Base-by-base conservation (phyloP, 2,113 vertebrate genomes). In the Silurus meridionalis region DNA sequence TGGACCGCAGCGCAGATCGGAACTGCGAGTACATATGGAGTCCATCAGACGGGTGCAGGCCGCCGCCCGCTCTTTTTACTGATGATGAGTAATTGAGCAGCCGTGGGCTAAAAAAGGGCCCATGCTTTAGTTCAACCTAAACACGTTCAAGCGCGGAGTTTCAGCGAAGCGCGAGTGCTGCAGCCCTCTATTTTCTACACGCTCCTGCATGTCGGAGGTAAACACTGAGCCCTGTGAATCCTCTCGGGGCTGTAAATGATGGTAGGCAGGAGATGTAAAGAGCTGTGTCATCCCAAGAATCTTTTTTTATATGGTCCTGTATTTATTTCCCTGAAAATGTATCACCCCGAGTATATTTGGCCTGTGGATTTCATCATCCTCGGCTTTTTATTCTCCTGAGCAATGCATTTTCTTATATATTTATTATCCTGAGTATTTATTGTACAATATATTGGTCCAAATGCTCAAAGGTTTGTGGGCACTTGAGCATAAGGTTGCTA, bases 1-100 rank as follows among this genome's bases (percentile, higher is more conserved):
- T 9, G 46, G 48, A 85, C 37, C 37, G 79, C 8, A 13, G 55
- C 21, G 55, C 11, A 37, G 48, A 50, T 83, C 77, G 53, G 69
- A 61, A 79, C 58, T 52, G 82, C 5, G 66, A 9, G 61, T 81
- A 46, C 83, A 89, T 89, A 77, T 89, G 85, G 83, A 82, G 63
- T 81, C 83, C 61, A 89, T 89, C 82, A 82, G 78, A 50, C 63
- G 8, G 46, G 77, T 8, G 52, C n/a, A 82, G 52, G 84, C 63
- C 82, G 8, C 28, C 72, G 53, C 79, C 74, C 64, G 82, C 28
- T 58, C 77, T 58, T 67, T 78, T 69, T 82, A 55, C 79, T 85
- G 83, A 83, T 82, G 88, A 87, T 84, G 82, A 85, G 81, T 66
- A 89, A 69, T 66, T 46, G 72, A 55, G 48, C 78, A 74, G 84